phyloP scores from a whole-genome alignment of 35 echinoderm and acorn worm genomes.

The Diadema setosum region DNA sequence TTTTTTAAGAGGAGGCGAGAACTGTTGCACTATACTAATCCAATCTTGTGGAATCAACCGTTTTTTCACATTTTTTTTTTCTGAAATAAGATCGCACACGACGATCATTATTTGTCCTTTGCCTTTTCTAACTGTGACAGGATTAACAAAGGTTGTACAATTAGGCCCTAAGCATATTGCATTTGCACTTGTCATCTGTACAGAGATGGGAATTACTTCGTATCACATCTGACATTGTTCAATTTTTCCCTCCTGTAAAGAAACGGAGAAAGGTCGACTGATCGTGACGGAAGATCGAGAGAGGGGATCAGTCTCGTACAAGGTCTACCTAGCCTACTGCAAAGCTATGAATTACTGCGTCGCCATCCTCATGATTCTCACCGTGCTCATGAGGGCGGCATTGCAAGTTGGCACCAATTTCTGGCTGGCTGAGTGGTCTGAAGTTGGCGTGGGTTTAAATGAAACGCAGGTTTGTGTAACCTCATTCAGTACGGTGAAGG shows the following conservation, averaged over 20 bases:
- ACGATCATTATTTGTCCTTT: no score
- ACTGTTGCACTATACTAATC: no score
- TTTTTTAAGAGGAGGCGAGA: no score
- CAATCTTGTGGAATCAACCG: no score
- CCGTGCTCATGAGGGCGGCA: constrained; percentile 49
- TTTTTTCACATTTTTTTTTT: no score
- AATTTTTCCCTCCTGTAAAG: neutral
- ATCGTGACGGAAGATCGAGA: constrained; percentile 85
- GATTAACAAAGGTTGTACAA: no score
- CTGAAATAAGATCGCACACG: no score
- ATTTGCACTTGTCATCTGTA: no score
- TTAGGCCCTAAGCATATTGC: no score
- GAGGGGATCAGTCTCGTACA: constrained; percentile 72
- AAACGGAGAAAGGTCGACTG: constrained; percentile 35
- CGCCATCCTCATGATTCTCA: constrained; percentile 27
- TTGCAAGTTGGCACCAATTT: constrained; percentile 67
- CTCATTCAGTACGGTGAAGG: no score
- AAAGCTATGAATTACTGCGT: constrained; percentile 43
- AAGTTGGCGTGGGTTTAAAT: constrained; percentile 24
- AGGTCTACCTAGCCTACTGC: constrained; percentile 67
- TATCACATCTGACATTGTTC: neutral
- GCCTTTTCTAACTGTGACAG: no score
- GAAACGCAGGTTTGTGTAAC: neutral
- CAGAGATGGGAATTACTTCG: neutral
- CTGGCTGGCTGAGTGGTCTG: constrained; percentile 89